Base-by-base conservation (phyloP, 2,888 invertebrate species). In the Hermaeophaga mercurialis region DNA sequence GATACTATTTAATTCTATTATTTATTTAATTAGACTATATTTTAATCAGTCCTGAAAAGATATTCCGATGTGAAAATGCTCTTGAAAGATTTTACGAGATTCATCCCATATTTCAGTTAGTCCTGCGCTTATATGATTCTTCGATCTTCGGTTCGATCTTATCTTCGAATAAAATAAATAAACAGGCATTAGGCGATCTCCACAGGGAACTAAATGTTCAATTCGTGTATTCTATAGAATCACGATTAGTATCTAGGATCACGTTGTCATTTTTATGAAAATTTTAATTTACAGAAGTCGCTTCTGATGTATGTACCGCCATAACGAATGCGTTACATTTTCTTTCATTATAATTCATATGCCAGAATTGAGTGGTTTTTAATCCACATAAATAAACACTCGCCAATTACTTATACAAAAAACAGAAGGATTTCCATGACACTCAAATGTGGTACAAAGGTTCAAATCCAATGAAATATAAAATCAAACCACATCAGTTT, bases 111-210 rank as follows among this genome's bases (percentile, higher is more conserved):
- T 28, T 26, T 36, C 24, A 53, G 24, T 36, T 45, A 38, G 34
- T 28, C 26, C 36, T 50, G 9, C 43, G 22, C 14, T 28, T 33
- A 9, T 43, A 50, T 31, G 43, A 50, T 26, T 43, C n/a, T n/a
- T n/a, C 15, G 28, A 28, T 50, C 15, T 41, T 31, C 41, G 18
- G 54, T 53, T 48, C 18, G 50, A 50, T 39, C 58, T 59, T 63
- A 64, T 66, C 65, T 63, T 45, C 52, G 54, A 59, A 62, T 61
- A 66, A 62, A 63, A 63, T 65, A 66, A 67, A 68, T 67, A 69
- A 68, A 69, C 66, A 66, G 63, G 66, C 67, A 66, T 70, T 70
- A 70, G 68, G 65, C 66, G 67, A 68, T 69, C 69, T 65, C 64
- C 63, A 65, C 62, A 63, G 64, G 63, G 63, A 66, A 62, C 61